A percentile compares a stretch with the other conserved stretches of the same genome.
These are phyloP conservation scores for Spheniscus humboldti DNA, from an alignment of 2,797 vertebrate genomes.

Conservation along the genomic window DNA sequence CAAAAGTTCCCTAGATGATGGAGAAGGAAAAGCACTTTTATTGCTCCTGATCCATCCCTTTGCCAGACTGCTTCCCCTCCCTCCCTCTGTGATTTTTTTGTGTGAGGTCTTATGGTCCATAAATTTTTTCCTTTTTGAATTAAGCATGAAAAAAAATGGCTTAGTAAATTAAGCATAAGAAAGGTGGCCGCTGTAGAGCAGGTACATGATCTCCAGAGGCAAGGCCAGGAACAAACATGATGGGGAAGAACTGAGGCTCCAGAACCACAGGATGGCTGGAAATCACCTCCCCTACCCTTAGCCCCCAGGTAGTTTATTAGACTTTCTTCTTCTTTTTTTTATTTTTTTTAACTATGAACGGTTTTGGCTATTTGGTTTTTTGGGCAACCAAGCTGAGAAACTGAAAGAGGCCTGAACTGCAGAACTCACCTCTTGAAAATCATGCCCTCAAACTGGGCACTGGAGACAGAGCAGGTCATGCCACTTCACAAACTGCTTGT, in stretches of 20 bases:
- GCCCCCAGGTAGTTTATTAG: background rate
- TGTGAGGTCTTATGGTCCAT: background rate
- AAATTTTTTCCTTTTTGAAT: background rate
- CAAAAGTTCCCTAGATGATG: background rate
- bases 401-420: background rate
- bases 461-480: background rate
- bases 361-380: background rate
- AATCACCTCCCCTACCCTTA: background rate
- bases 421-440: background rate
- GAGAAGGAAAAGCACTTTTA: background rate
- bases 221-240: accelerated
- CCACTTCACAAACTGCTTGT: background rate
- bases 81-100: background rate
- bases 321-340: background rate
- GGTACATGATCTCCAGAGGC: background rate
- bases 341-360: background rate
- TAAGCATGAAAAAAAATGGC: background rate
- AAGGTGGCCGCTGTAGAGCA: background rate
- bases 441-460: background rate
- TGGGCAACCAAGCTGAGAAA: background rate
- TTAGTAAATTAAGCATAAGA: background rate
- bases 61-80: background rate
- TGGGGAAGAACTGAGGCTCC: background rate
- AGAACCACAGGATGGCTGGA: background rate
- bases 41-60: background rate